Conservation (phyloP, 2,113 vertebrate genomes). For the Larimichthys polyactis region DNA sequence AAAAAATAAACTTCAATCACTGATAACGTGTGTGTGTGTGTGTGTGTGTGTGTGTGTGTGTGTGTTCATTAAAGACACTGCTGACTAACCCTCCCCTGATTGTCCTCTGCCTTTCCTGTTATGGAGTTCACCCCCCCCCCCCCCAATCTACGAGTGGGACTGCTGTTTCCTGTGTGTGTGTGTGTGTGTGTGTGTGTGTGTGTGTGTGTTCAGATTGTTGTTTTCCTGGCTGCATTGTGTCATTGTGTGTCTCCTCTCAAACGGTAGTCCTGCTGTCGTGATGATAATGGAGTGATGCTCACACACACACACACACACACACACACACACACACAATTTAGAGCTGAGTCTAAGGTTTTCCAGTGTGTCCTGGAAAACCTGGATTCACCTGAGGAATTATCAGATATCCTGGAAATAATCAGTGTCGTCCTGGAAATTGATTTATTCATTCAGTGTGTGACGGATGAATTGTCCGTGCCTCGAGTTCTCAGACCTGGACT, state of each 20-base stretch:
- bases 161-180: conserved; percentile 65
- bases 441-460: no score
- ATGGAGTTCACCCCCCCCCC: conserved; percentile 44
- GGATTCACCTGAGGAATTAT: no score
- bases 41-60: not conserved
- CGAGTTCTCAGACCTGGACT: no score
- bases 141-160: conserved; percentile 43
- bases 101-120: conserved; percentile 70
- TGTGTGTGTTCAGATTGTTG: conserved; percentile 31
- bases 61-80: not conserved
- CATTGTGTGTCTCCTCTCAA: conserved; percentile 42
- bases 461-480: no score
- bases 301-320: not conserved
- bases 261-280: not conserved
- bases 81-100: conserved; percentile 61
- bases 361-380: no score
- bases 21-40: no score
- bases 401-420: no score
- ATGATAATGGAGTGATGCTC: conserved; percentile 14
- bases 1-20: no score
- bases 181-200: conserved; percentile 39
- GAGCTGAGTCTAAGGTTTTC: no score
- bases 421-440: no score
- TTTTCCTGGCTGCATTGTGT: conserved; percentile 64
- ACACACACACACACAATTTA: not conserved